Evolutionary conservation across 2,888 invertebrate species (phyloP).

Genomic region (Amphipyra tragopoginis): DNA sequence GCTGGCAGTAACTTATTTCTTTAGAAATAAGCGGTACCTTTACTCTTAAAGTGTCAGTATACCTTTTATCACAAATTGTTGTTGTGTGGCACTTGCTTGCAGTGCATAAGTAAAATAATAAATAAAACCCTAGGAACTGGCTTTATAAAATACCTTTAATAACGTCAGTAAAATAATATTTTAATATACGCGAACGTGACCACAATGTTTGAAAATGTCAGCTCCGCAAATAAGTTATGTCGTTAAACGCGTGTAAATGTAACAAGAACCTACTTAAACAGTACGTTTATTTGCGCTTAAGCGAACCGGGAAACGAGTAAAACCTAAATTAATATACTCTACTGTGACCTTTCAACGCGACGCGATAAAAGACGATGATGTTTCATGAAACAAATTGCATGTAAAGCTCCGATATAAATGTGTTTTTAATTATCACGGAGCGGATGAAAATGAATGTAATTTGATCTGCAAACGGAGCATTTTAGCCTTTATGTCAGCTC

Average conservation of each 20-base stretch:
- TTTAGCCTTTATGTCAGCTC: conserved; percentile 67
- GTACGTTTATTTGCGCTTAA: conserved; percentile 16
- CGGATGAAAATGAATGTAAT: conserved; percentile 70
- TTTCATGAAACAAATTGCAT: conserved; percentile 64
- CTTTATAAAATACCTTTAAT: not conserved
- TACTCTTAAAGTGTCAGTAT: too few species aligned
- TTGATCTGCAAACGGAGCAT: conserved; percentile 69
- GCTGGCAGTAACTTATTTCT: too few species aligned
- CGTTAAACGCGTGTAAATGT: conserved; percentile 6
- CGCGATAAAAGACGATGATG: conserved; percentile 56
- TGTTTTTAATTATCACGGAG: conserved; percentile 75
- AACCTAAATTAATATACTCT: conserved; percentile 22
- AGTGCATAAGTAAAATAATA: not conserved
- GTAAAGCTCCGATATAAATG: conserved; percentile 70
- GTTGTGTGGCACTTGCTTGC: too few species aligned
- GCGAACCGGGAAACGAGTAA: conserved; percentile 17
- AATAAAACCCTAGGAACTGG: not conserved
- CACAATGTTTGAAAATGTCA: conserved; percentile 13
- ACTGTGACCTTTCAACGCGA: conserved; percentile 33
- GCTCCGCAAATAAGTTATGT: conserved; percentile 15
- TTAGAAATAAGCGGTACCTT: too few species aligned
- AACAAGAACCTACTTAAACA: conserved; percentile 18
- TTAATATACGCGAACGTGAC: conserved; percentile 11
- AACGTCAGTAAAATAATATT: conserved; percentile 9
- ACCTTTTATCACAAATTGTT: too few species aligned